phyloP scores from a whole-genome alignment of 1,140 invertebrate genomes.

The Lucilia cuprina region DNA sequence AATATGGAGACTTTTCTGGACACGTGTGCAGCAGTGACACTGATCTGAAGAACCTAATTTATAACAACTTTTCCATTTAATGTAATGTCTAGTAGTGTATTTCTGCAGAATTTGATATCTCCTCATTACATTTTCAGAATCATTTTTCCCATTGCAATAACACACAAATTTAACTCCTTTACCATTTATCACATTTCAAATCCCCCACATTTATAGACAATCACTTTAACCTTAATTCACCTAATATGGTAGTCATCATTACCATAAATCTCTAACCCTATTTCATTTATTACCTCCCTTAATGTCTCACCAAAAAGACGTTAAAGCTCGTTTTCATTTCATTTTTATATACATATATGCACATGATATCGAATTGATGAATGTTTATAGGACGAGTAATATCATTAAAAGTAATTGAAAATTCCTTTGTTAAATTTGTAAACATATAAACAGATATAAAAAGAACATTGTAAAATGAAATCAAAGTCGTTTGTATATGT shows the following conservation, averaged over 20 bases:
- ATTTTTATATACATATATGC: neutral
- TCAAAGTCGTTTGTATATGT: constrained; percentile 4
- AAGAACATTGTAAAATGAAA: constrained; percentile 19
- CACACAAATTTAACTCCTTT: too few species aligned
- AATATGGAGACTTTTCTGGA: too few species aligned
- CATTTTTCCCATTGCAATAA: too few species aligned
- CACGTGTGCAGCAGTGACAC: too few species aligned
- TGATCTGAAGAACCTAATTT: too few species aligned
- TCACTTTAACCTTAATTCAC: neutral
- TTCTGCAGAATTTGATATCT: too few species aligned
- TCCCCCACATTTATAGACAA: too few species aligned
- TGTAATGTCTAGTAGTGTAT: too few species aligned
- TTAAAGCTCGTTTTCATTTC: neutral
- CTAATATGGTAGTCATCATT: neutral
- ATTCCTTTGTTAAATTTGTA: neutral
- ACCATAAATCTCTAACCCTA: neutral
- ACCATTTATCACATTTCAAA: too few species aligned
- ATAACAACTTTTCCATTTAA: too few species aligned
- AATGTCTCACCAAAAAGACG: neutral
- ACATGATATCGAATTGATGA: constrained; percentile 15
- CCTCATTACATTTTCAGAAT: too few species aligned
- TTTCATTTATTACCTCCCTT: neutral
- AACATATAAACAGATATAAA: constrained; percentile 17
- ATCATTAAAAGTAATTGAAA: constrained; percentile 26
- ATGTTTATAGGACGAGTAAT: constrained; percentile 14